Evolutionary conservation across 2,113 vertebrate genomes (phyloP), one percentile per base, ranked within the genome.

Genomic region (Egretta garzetta): DNA sequence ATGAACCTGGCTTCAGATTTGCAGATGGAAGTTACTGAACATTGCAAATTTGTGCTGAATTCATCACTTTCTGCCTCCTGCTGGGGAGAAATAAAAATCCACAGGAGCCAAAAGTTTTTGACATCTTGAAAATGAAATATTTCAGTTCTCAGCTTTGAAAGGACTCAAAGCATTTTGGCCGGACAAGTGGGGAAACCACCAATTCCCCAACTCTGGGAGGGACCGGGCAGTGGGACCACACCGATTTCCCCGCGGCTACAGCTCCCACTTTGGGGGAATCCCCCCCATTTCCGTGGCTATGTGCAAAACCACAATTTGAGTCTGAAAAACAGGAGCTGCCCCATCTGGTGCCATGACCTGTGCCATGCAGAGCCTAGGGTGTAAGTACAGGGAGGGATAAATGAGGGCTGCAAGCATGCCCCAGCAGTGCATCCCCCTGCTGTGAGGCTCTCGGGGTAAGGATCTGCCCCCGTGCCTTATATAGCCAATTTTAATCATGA

Each of bases 371-470:
- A 23, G 16, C 32, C 23, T 1, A 0, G 41, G 26, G 5, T 47
- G 49, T 52, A 56, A 80, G 63, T 7, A 23, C 2, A 0, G 53
- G 56, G 56, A 13, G 20, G 0, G 7, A 27, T 1, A 12, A 87
- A 3, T 1, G 0, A 64, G 22, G 39, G 9, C 47, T 67, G 28
- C 17, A 12, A 10, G 49, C 1, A 3, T 8, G 35, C 47, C 52
- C 52, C 53, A 33, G 88, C 1, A 0, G 30, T 3, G 37, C 43
- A 9, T 8, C 18, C 18, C 37, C 39, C 15, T 1, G 0, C 9
- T 6, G 23, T 4, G 77, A 21, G 62, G 27, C 63, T 55, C 70
- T 30, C 59, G 0, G 68, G 33, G 45, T 32, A 33, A 24, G 37
- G 50, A 41, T 33, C 30, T 2, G 8, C 20, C 62, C 79, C 66